Evolutionary conservation across 2,888 invertebrate species (phyloP).

Genomic region (Limnephilus rhombicus): DNA sequence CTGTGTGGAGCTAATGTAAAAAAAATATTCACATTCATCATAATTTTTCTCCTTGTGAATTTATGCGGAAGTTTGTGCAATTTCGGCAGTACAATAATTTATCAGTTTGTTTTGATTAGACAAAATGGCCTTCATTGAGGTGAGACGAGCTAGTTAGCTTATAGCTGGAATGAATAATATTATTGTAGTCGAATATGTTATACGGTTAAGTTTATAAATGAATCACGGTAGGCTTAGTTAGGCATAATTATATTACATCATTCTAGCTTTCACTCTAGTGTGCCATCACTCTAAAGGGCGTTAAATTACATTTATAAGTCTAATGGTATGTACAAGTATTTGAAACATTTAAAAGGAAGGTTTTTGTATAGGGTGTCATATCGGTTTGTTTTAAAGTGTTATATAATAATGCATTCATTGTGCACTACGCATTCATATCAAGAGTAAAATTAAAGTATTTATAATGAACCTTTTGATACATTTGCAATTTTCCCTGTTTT

Average conservation of each 20-base stretch:
- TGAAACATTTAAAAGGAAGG: slow-evolving; percentile 27
- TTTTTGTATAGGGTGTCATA: slow-evolving; percentile 49
- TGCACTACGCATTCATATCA: slow-evolving; percentile 51
- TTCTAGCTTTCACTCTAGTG: slow-evolving; percentile 47
- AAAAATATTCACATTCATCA: neutral
- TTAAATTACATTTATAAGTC: slow-evolving; percentile 24
- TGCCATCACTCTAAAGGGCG: slow-evolving; percentile 43
- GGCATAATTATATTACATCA: neutral
- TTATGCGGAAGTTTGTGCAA: neutral
- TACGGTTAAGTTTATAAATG: slow-evolving; percentile 17
- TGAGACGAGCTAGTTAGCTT: neutral
- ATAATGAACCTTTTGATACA: slow-evolving; percentile 47
- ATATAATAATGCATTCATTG: slow-evolving; percentile 25
- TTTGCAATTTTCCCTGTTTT: slow-evolving; percentile 45
- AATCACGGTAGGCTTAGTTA: slow-evolving; percentile 22
- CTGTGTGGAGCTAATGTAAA: no score
- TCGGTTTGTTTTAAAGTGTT: slow-evolving; percentile 52
- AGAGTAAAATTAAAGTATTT: slow-evolving; percentile 10
- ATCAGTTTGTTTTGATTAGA: slow-evolving; percentile 10
- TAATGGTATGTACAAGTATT: slow-evolving; percentile 22
- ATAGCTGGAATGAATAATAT: neutral
- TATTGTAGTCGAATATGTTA: neutral
- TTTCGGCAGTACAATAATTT: neutral
- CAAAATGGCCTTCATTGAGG: slow-evolving; percentile 28
- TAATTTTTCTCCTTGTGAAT: neutral